Percentiles rank a stretch among this genome's conserved stretches.
Conservation (phyloP, 2,888 invertebrate genomes). For the Drosophila cognata region DNA sequence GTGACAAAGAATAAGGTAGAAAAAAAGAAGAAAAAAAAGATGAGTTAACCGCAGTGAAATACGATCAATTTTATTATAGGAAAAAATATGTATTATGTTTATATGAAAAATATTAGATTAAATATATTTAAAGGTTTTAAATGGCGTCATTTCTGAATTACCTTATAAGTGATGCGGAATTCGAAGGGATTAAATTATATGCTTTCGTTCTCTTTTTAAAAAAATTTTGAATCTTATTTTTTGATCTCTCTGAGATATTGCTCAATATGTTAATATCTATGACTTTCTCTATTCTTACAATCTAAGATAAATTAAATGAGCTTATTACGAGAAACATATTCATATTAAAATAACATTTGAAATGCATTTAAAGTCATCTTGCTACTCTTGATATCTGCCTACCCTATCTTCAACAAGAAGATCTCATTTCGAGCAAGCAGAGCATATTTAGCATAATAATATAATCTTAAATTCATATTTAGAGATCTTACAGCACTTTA, state of each 20-base stretch:
- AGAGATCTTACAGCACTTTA: conserved; percentile 4
- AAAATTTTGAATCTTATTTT: background rate
- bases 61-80: background rate
- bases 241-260: background rate
- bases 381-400: background rate
- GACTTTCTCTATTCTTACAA: background rate
- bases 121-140: background rate
- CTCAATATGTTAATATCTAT: background rate
- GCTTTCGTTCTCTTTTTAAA: background rate
- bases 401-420: background rate
- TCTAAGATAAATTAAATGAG: background rate
- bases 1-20: background rate
- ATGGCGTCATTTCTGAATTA: background rate
- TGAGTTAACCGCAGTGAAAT: background rate
- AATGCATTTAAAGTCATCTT: conserved; percentile 1
- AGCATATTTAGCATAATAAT: conserved; percentile 20
- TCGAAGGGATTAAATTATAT: background rate
- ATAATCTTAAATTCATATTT: conserved; percentile 14
- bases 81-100: background rate
- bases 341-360: background rate
- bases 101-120: background rate
- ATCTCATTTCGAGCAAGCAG: background rate
- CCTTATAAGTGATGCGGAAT: background rate
- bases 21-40: background rate
- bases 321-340: background rate